These are phyloP conservation scores for Equus przewalskii DNA, from an alignment of 2,113 vertebrate genomes.

Conservation along the genomic window DNA sequence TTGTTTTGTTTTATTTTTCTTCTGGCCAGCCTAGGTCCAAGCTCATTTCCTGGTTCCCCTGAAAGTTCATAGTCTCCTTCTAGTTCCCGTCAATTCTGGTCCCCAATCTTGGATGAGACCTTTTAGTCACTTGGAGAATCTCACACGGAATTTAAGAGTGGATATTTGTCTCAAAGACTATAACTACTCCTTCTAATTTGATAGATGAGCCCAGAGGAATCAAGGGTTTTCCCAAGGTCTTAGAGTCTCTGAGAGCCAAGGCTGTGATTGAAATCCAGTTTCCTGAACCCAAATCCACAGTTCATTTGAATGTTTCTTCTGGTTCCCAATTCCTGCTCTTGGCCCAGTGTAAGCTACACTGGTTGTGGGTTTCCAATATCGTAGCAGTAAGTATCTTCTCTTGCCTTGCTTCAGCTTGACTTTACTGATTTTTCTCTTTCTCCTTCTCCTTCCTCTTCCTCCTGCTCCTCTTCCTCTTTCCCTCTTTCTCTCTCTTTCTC, in stretches of 20 bases:
- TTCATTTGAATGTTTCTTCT: constrained; percentile 30
- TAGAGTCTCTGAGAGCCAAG: background rate
- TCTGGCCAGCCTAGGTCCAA: background rate
- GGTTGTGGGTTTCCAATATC: background rate
- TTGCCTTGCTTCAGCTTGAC: background rate
- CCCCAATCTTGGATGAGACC: background rate
- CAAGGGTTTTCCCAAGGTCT: background rate
- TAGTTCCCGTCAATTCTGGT: background rate
- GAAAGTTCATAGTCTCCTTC: background rate
- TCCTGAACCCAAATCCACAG: background rate
- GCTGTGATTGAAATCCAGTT: background rate
- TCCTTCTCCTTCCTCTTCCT: background rate
- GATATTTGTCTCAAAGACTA: background rate
- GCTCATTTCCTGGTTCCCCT: background rate
- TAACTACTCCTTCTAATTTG: background rate
- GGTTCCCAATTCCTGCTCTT: background rate
- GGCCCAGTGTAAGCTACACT: background rate
- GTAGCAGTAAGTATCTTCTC: background rate
- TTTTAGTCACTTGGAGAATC: background rate
- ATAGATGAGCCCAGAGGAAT: background rate
- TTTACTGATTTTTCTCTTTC: background rate
- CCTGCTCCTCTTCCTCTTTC: background rate
- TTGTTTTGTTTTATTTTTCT: background rate
- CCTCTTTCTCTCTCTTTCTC: background rate
- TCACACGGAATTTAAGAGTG: background rate